A percentile compares a stretch with the other conserved stretches of the same genome.
Conservation (phyloP, 1,140 invertebrate genomes). For the Periplaneta americana region DNA sequence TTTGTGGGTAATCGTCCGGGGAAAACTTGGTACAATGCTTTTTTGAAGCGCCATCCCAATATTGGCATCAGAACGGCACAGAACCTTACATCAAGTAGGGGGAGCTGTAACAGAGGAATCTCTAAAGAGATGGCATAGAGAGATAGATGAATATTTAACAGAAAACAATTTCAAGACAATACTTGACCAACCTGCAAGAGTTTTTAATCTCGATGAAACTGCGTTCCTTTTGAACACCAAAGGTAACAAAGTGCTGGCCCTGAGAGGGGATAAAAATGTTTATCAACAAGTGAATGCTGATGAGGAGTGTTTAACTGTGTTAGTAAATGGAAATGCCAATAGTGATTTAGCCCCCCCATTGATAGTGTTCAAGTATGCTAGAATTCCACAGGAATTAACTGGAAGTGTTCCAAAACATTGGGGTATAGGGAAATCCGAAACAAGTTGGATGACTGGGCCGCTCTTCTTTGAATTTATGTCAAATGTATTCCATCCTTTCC, state of each 20-base stretch:
- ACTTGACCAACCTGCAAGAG: no score
- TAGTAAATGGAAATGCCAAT: slow-evolving; percentile 13
- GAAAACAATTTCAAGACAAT: no score
- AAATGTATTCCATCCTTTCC: slow-evolving; percentile 27
- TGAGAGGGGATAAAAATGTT: slow-evolving; percentile 28
- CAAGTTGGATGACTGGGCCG: slow-evolving; percentile 35
- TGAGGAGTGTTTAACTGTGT: slow-evolving; percentile 17
- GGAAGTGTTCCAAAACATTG: slow-evolving; percentile 31
- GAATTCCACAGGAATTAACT: slow-evolving; percentile 18
- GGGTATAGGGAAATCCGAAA: slow-evolving; percentile 32
- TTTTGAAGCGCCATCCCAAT: neutral
- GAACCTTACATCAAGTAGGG: slow-evolving; percentile 30
- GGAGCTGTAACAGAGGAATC: no score
- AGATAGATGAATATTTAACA: no score
- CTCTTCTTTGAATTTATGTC: slow-evolving; percentile 38
- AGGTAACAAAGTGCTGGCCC: slow-evolving; percentile 27
- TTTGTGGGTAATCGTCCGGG: slow-evolving; percentile 1
- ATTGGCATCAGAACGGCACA: neutral
- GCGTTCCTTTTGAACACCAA: no score
- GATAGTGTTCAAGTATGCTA: neutral
- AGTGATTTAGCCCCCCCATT: neutral
- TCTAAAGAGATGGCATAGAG: no score
- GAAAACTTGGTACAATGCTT: neutral
- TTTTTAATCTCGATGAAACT: no score
- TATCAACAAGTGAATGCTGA: slow-evolving; percentile 22